Evolutionary conservation across 2,113 vertebrate genomes (phyloP).

Genomic region (Terrapene triunguis): DNA sequence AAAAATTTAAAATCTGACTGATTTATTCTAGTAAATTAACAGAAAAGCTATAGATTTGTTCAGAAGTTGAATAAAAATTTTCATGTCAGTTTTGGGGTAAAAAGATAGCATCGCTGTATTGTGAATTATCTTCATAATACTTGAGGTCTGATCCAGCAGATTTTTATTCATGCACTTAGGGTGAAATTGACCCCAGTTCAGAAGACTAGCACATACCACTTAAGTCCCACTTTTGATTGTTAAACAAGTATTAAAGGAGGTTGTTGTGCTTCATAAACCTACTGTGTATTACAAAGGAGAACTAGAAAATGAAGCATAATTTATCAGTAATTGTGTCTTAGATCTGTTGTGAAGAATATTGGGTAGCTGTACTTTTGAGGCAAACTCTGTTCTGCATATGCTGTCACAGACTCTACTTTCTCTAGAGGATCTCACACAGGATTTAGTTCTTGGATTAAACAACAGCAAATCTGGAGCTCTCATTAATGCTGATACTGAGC

Average conservation of each 20-base stretch:
- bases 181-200: neutral
- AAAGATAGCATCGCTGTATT: neutral
- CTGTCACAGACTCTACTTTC: neutral
- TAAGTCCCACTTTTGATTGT: neutral
- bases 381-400: neutral
- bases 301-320: neutral
- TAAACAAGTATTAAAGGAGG: neutral
- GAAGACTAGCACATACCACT: neutral
- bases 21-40: neutral
- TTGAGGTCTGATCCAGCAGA: neutral
- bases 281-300: neutral
- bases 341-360: neutral
- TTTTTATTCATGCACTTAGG: neutral
- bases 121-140: neutral
- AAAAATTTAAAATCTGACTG: neutral
- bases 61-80: neutral
- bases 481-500: neutral
- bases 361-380: neutral
- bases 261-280: neutral
- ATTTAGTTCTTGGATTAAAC: neutral
- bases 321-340: neutral
- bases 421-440: neutral
- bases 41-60: neutral
- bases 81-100: neutral
- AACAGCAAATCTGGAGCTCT: neutral